Percentiles rank a stretch among this genome's conserved stretches.
These are phyloP conservation scores for Hydra vulgaris DNA, from an alignment of 30 jellyfish, hydroid and myxozoan species.

Conservation along the genomic window DNA sequence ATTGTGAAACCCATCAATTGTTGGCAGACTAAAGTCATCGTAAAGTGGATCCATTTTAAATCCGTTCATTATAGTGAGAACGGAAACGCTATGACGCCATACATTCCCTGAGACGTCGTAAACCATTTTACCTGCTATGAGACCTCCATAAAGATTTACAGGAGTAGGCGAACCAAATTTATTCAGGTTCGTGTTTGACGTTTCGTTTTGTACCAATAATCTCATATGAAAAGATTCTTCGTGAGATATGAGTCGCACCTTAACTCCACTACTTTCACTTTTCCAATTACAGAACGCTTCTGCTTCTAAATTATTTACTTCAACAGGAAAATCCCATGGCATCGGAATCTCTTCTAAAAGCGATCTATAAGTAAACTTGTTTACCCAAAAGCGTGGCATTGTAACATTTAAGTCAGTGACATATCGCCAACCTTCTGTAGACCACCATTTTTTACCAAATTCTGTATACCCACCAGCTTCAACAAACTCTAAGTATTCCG, in stretches of 20 bases:
- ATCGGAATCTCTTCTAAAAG: conserved; percentile 23
- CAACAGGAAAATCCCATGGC: conserved; percentile 42
- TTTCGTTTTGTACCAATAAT: conserved; percentile 5
- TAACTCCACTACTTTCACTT: conserved; percentile 7
- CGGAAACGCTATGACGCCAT: conserved; percentile 31
- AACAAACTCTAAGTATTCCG: conserved; percentile 29
- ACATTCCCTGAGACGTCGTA: conserved; percentile 28
- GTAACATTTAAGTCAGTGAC: conserved; percentile 11
- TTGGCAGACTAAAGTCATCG: conserved; percentile 25
- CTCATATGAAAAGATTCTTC: conserved; percentile 33
- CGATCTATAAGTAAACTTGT: conserved; percentile 6
- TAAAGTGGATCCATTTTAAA: conserved; percentile 17
- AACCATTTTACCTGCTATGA: conserved; percentile 10
- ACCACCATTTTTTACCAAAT: conserved; percentile 22
- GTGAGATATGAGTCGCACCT: conserved; percentile 23
- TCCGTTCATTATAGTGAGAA: conserved; percentile 17
- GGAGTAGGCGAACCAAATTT: conserved; percentile 29
- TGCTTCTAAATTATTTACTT: conserved; percentile 24
- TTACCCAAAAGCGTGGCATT: conserved; percentile 15
- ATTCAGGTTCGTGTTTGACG: conserved; percentile 12
- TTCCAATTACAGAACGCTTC: conserved; percentile 33
- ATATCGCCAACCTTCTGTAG: conserved; percentile 17
- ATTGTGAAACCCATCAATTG: conserved; percentile 28
- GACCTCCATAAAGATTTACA: conserved; percentile 19
- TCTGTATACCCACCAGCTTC: conserved; percentile 30